Conservation (phyloP, 2,113 vertebrate species). For the Atrichornis clamosus region DNA sequence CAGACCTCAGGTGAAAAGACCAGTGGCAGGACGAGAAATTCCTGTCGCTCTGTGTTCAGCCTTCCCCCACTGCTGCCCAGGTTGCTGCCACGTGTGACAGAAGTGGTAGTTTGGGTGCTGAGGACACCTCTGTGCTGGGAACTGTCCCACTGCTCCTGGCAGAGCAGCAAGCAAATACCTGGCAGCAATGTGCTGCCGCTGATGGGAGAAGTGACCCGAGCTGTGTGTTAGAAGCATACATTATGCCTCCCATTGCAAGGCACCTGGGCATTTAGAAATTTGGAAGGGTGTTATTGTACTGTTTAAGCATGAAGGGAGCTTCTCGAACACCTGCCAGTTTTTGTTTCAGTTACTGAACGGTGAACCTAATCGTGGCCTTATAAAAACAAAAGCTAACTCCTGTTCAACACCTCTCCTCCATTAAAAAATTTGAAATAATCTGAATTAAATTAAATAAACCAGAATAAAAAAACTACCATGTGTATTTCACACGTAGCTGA, state of each 20-base stretch:
- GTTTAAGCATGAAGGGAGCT: neutral
- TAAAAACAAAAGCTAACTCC: neutral
- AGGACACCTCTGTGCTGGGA: neutral
- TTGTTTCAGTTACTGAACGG: rapidly evolving
- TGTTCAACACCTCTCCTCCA: neutral
- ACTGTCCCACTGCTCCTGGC: neutral
- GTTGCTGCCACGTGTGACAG: neutral
- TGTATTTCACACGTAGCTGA: neutral
- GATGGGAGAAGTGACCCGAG: neutral
- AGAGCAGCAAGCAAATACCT: neutral
- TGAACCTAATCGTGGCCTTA: neutral
- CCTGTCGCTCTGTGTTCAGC: neutral
- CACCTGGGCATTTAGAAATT: neutral
- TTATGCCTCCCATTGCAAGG: neutral
- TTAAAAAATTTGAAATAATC: neutral
- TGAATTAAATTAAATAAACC: neutral
- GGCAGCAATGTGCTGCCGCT: neutral
- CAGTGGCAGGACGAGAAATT: neutral
- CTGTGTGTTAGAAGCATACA: neutral
- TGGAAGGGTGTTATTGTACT: neutral
- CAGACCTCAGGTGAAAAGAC: neutral
- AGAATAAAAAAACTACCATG: neutral
- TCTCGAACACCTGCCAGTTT: neutral
- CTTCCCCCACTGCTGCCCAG: neutral
- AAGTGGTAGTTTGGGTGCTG: neutral